A percentile compares a stretch with the other conserved stretches of the same genome.
Conservation (phyloP, 2,888 invertebrate genomes). For the Blastobasis adustella region DNA sequence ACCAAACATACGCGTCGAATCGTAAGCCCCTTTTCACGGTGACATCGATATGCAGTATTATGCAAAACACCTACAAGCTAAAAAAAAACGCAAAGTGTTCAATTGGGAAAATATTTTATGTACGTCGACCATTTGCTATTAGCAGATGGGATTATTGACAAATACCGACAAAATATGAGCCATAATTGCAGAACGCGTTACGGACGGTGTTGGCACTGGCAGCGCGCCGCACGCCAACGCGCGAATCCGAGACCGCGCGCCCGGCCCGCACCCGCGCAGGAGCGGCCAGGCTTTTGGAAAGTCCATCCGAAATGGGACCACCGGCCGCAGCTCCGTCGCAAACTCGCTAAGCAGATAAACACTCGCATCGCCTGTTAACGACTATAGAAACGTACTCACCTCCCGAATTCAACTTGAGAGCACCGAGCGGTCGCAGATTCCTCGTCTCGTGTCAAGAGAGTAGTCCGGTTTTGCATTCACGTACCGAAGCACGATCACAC, state of each 20-base stretch:
- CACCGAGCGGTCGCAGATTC: conserved; percentile 44
- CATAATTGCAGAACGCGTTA: too few species aligned
- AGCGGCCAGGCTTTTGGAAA: conserved; percentile 49
- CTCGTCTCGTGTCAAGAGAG: conserved; percentile 55
- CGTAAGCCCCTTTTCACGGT: conserved; percentile 48
- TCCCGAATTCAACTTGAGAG: conserved; percentile 40
- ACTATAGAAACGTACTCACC: conserved; percentile 43
- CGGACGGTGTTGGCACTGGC: too few species aligned
- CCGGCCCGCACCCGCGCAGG: conserved; percentile 26
- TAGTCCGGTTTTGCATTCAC: conserved; percentile 71
- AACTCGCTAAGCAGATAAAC: conserved; percentile 45
- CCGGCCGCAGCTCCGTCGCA: conserved; percentile 21
- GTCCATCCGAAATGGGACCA: conserved; percentile 31
- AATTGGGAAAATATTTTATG: too few species aligned
- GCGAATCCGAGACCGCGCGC: background rate
- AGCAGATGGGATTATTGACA: too few species aligned
- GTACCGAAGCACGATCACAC: conserved; percentile 67
- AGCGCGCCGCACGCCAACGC: conserved; percentile 31
- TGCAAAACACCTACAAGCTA: conserved; percentile 23
- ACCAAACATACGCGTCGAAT: conserved; percentile 62
- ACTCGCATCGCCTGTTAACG: conserved; percentile 40
- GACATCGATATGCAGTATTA: conserved; percentile 36
- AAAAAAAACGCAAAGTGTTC: conserved; percentile 19
- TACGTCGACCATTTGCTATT: too few species aligned
- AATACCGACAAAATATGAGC: too few species aligned